Base-by-base conservation (phyloP, 2,113 vertebrate genomes). In the Chaenocephalus aceratus region DNA sequence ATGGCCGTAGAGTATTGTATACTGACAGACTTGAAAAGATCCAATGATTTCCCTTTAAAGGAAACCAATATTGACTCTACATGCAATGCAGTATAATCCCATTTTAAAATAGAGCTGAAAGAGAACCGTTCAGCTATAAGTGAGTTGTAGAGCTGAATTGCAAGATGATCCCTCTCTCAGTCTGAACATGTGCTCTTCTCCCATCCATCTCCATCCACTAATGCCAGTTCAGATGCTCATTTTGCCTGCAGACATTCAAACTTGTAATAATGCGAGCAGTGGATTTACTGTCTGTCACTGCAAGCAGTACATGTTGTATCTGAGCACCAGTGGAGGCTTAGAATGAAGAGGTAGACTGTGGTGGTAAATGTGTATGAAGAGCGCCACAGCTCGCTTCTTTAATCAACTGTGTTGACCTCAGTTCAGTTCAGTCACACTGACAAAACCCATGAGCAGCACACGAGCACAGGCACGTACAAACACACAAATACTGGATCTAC, bases 341-440 rank as follows among this genome's bases (percentile, higher is more conserved):
- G 74, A 76, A 82, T 59, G 72, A 65, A 51, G 86, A 83, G 82
- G 77, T 83, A 72, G 73, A 30, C 63, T 59, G 23, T 57, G 70
- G 26, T 80, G 74, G 77, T 72, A 56, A 76, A 83, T 69, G 67
- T 77, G 83, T 41, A 54, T 59, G 75, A 78, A 69, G 77, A 83
- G 80, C 2, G 5, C 45, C 78, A n/a, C 34, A 59, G 71, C 79
- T 67, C 3, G 48, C 87, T 72, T 74, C 72, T 83, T 81, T 84
- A 82, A 86, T 88, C 82, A 84, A 46, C 83, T 79, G 58, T 34
- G 76, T 73, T 83, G 88, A 88, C 86, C 86, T 87, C 83, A 48
- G 75, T 82, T 72, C 70, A 67, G 72, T 86, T 85, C 82, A 90
- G 83, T 90, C 89, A 86, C 87, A 86, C 84, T 85, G 90, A 88